Conservation (phyloP, 2,113 vertebrate species). For the Potamarius usumacintae region DNA sequence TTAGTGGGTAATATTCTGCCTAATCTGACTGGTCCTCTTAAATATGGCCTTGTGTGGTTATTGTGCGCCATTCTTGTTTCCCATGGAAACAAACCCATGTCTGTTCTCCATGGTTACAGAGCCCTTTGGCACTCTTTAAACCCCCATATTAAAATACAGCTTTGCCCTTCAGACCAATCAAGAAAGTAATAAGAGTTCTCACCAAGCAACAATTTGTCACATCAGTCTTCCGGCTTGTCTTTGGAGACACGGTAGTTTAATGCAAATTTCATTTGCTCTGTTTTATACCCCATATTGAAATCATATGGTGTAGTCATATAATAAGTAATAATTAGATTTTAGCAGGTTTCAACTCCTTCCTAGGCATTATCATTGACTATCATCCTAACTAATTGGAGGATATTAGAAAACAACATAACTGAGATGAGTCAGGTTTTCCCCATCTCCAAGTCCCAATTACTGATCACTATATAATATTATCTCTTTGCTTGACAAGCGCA, state of each 20-base stretch:
- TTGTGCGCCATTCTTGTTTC: constrained; percentile 25
- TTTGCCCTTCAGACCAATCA: constrained; percentile 28
- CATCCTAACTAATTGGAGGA: neutral
- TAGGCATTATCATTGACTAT: neutral
- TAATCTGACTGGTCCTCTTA: constrained; percentile 16
- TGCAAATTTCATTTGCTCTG: neutral
- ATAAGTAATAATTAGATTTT: neutral
- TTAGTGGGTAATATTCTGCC: constrained; percentile 18
- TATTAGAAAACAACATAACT: neutral
- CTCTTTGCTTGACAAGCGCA: neutral
- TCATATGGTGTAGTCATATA: neutral
- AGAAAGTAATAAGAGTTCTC: constrained; percentile 32
- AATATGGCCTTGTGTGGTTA: constrained; percentile 8
- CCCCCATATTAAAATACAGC: constrained; percentile 37
- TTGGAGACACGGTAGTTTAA: neutral
- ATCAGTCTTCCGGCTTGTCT: neutral
- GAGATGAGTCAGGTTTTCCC: neutral
- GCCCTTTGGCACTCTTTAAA: constrained; percentile 13
- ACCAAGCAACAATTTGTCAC: neutral
- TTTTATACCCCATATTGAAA: neutral
- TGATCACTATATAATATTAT: neutral
- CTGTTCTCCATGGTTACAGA: constrained; percentile 38
- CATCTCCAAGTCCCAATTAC: neutral
- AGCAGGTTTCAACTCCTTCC: neutral
- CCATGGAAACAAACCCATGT: constrained; percentile 36